phyloP scores from a whole-genome alignment of 2,113 vertebrate genomes.

The Todiramphus chloris region DNA sequence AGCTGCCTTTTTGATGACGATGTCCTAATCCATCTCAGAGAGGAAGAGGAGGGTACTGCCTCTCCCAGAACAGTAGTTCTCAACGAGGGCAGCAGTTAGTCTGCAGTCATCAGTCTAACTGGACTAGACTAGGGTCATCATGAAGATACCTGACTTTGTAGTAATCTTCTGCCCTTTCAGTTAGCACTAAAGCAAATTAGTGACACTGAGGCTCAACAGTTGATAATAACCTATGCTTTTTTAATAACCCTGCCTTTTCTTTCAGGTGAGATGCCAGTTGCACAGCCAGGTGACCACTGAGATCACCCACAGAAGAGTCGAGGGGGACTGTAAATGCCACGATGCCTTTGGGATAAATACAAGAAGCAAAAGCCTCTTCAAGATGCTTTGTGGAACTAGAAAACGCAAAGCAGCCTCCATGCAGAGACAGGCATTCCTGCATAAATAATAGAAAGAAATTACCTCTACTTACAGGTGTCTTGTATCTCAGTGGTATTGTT shows the following conservation, averaged over 20 bases:
- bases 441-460: neutral
- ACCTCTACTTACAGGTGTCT: neutral
- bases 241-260: neutral
- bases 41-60: neutral
- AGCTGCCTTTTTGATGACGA: neutral
- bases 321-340: neutral
- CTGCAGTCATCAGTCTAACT: neutral
- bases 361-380: neutral
- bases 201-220: neutral
- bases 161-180: neutral
- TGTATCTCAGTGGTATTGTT: neutral
- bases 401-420: fast-evolving
- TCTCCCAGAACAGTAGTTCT: neutral
- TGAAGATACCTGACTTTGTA: neutral
- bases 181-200: neutral
- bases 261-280: neutral
- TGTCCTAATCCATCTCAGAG: neutral
- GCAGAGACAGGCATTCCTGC: neutral
- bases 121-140: neutral
- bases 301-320: neutral
- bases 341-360: neutral
- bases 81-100: neutral
- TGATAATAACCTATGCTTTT: neutral
- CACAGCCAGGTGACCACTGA: neutral
- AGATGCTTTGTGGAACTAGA: neutral